Base-by-base conservation (phyloP, 64 coral and sea anemone species). In the Astreopora myriophthalma region DNA sequence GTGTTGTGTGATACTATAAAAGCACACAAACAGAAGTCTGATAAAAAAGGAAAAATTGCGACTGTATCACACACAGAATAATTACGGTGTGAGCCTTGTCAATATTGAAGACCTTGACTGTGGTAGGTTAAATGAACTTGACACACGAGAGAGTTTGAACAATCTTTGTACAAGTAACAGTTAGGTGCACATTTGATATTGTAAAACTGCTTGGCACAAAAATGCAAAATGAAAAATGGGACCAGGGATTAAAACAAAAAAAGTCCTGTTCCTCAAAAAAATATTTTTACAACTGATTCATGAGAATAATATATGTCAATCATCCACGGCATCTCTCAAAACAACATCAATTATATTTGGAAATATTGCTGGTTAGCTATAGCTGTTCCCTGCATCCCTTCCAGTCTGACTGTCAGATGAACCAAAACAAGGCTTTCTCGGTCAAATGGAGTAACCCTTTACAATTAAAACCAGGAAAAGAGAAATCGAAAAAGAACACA, bases 111-210 rank as follows among this genome's bases (percentile, higher is more conserved):
- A 34, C 29, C 31, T 6, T 31, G 14, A 57, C 29, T 61, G 2
- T 38, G 33, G 14, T 7, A 63, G 79, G 79, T 64, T 83, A 65
- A 83, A 39, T 64, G 29, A 64, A n/a, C 79, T 83, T 83, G 79
- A 83, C 79, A 83, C 33, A 23, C 5, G 31, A 57, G 65, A 34
- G 17, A 35, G 23, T 16, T 81, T n/a, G n/a, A 16, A 37, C 30
- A 55, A 81, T 60, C 52, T 81, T 55, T 79, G 28, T 57, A 55
- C 70, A 37, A 73, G 29, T 73, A 33, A 73, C 70, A 73, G 70
- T 19, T 22, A 32, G 29, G 7, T 13, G 11, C 11, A 33, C 28
- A 73, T 37, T 73, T 73, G 70, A 73, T 73, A 37, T 73, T 73
- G 33, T n/a, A 2, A 38, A 37, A 36, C 39, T 37, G 9, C 52